Evolutionary conservation across 2,113 vertebrate species (phyloP).

Genomic region (Callocephalon fimbriatum): DNA sequence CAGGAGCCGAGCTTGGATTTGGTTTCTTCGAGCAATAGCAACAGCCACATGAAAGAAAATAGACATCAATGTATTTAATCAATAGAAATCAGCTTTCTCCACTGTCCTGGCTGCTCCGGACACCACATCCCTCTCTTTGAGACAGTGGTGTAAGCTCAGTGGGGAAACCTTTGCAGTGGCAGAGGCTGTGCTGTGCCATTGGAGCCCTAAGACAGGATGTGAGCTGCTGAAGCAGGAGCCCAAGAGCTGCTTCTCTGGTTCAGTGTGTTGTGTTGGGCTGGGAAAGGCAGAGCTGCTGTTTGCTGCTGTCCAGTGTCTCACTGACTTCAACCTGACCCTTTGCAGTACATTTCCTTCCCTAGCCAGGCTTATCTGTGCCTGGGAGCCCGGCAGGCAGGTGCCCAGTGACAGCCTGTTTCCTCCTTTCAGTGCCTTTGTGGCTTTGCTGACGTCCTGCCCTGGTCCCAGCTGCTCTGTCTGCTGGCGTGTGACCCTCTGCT

Average conservation of each 20-base stretch:
- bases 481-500: background rate
- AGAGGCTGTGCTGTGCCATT: background rate
- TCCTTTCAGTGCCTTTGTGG: background rate
- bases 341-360: background rate
- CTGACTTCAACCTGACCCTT: background rate
- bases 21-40: background rate
- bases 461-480: background rate
- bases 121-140: background rate
- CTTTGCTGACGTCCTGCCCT: background rate
- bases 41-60: background rate
- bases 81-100: background rate
- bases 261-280: background rate
- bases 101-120: background rate
- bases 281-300: background rate
- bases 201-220: background rate
- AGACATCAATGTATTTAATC: background rate
- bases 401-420: slow-evolving; percentile 26
- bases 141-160: background rate
- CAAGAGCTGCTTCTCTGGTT: background rate
- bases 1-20: background rate
- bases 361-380: background rate
- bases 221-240: background rate
- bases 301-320: background rate
- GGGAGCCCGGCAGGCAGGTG: slow-evolving; percentile 34
- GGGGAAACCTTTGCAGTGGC: background rate